Percentiles rank a stretch among this genome's conserved stretches.
Conservation (phyloP, 2,113 vertebrate genomes). For the Melanostigma gelatinosum region DNA sequence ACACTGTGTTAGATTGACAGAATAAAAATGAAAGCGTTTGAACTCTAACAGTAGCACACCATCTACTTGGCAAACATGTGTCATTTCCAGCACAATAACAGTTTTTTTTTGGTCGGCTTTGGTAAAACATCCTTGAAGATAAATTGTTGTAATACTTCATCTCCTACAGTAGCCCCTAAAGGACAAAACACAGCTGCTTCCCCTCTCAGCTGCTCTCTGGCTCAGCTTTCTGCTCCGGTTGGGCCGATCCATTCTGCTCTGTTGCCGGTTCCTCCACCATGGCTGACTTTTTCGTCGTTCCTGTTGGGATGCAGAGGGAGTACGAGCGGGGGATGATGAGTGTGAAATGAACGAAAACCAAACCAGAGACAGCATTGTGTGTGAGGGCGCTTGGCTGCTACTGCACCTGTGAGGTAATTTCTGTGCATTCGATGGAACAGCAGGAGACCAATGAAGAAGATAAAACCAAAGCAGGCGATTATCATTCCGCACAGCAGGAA, state of each 20-base stretch:
- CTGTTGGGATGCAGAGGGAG: constrained; percentile 53
- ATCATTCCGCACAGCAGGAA: constrained; percentile 94
- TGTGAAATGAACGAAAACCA: constrained; percentile 15
- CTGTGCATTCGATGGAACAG: constrained; percentile 91
- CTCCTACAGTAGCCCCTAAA: background rate
- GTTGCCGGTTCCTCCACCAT: constrained; percentile 73
- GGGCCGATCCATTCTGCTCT: constrained; percentile 51
- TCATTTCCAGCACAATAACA: constrained; percentile 8
- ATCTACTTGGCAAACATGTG: constrained; percentile 4
- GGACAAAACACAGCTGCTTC: constrained; percentile 9
- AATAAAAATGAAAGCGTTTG: background rate
- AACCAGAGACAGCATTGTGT: background rate
- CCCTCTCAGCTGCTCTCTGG: constrained; percentile 53
- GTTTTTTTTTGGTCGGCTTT: background rate
- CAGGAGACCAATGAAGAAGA: constrained; percentile 88
- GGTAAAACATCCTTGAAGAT: constrained; percentile 24
- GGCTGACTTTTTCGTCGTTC: constrained; percentile 73
- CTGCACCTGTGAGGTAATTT: constrained; percentile 88
- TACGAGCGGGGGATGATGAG: background rate
- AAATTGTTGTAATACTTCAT: constrained; percentile 21
- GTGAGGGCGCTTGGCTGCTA: background rate
- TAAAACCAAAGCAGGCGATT: constrained; percentile 89
- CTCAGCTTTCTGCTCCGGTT: constrained; percentile 53
- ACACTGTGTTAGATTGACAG: constrained; percentile 2
- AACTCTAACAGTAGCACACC: constrained; percentile 11